These are phyloP conservation scores for Pomatostomus ruficeps DNA, from an alignment of 2,113 vertebrate species.

Conservation along the genomic window DNA sequence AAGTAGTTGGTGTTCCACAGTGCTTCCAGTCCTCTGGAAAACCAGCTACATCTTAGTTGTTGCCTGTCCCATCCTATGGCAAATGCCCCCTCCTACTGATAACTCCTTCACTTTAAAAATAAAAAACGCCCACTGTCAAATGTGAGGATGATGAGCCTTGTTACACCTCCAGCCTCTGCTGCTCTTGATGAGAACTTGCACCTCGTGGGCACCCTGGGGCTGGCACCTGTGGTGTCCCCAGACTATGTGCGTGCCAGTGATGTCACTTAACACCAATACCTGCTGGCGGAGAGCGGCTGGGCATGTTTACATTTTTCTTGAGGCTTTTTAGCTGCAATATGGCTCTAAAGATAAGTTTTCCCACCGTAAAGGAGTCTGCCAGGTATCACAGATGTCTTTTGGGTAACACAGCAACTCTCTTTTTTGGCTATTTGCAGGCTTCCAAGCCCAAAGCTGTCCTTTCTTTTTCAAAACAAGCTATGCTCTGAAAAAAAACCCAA, in stretches of 20 bases:
- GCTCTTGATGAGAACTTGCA: background rate
- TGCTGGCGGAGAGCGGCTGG: background rate
- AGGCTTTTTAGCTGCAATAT: background rate
- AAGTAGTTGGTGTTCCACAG: accelerated
- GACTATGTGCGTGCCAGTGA: background rate
- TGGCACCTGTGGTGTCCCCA: background rate
- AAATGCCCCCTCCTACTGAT: background rate
- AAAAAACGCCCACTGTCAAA: background rate
- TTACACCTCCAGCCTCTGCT: background rate
- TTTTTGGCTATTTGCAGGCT: background rate
- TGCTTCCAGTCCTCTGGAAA: background rate
- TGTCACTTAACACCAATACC: background rate
- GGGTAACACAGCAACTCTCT: background rate
- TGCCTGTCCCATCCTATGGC: background rate
- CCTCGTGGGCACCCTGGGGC: background rate
- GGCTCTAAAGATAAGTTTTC: background rate
- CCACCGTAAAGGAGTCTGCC: background rate
- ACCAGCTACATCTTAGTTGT: background rate
- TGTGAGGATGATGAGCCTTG: accelerated
- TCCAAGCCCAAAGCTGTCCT: background rate
- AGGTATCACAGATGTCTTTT: background rate
- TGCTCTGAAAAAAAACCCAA: background rate
- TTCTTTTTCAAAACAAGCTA: background rate
- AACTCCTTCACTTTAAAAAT: background rate
- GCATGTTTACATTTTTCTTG: background rate